Percentiles rank a stretch among this genome's conserved stretches.
Evolutionary conservation across 2,113 vertebrate genomes (phyloP).

Genomic region (Nannobrachium achirus): DNA sequence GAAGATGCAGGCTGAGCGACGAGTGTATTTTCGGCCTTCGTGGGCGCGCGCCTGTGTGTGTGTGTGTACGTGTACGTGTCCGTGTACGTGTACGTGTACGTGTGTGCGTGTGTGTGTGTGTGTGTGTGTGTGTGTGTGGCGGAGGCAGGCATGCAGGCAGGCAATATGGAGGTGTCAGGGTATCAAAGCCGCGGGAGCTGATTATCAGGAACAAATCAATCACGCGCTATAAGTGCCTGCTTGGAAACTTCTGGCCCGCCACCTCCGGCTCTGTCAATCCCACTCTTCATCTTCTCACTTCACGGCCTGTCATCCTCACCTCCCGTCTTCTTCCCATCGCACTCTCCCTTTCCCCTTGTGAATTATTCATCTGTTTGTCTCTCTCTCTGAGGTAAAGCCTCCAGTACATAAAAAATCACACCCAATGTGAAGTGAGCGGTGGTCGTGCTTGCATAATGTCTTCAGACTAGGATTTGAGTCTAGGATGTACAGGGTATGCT

Average conservation of each 20-base stretch:
- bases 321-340: not conserved
- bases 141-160: not conserved
- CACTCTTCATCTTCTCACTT: conserved; percentile 23
- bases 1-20: too few species aligned
- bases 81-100: not conserved
- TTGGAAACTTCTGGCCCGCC: conserved; percentile 24
- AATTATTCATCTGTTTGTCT: too few species aligned
- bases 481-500: too few species aligned
- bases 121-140: not conserved
- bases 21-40: too few species aligned
- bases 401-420: too few species aligned
- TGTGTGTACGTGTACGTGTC: not conserved
- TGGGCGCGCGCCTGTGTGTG: not conserved
- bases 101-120: not conserved
- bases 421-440: too few species aligned
- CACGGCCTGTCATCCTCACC: conserved; percentile 12
- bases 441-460: too few species aligned
- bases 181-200: conserved; percentile 34
- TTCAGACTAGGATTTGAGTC: too few species aligned
- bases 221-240: not conserved
- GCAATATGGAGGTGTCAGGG: conserved; percentile 2
- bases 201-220: conserved; percentile 42
- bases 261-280: conserved; percentile 20
- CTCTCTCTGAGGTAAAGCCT: too few species aligned
- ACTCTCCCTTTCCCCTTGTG: too few species aligned